Conservation (phyloP, 2,797 vertebrate genomes). For the Cryptoblepharus egeriae region DNA sequence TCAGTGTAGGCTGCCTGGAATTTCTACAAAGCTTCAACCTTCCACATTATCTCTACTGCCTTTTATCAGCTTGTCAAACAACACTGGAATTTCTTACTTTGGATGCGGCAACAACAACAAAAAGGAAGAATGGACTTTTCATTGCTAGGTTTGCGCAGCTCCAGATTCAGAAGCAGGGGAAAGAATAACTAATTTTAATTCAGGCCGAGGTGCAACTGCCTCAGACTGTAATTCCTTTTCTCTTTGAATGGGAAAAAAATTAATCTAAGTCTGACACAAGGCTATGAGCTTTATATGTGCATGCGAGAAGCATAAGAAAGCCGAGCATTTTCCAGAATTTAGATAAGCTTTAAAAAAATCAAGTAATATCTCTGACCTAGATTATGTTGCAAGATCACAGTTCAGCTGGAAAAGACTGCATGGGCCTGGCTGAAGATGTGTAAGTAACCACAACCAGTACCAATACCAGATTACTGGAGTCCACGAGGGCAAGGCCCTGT, state of each 20-base stretch:
- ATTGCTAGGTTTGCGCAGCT: slow-evolving; percentile 28
- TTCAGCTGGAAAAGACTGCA: neutral
- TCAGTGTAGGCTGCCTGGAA: slow-evolving; percentile 57
- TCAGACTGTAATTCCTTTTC: neutral
- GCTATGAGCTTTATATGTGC: neutral
- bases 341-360: neutral
- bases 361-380: neutral
- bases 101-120: slow-evolving; percentile 21
- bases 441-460: slow-evolving; percentile 1
- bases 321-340: neutral
- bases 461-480: too few species aligned
- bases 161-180: neutral
- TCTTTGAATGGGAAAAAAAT: neutral
- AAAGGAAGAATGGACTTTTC: slow-evolving; percentile 44
- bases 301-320: slow-evolving; percentile 1
- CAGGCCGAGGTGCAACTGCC: neutral
- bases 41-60: slow-evolving; percentile 38
- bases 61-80: slow-evolving; percentile 47
- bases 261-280: slow-evolving; percentile 1
- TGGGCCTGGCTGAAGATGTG: neutral
- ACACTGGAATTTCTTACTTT: slow-evolving; percentile 51
- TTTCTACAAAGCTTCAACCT: slow-evolving; percentile 51
- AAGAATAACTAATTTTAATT: slow-evolving; percentile 32
- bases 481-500: too few species aligned
- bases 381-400: neutral